These are phyloP conservation scores for Gymnothorax javanicus DNA, from an alignment of 2,797 vertebrate genomes.

Conservation along the genomic window DNA sequence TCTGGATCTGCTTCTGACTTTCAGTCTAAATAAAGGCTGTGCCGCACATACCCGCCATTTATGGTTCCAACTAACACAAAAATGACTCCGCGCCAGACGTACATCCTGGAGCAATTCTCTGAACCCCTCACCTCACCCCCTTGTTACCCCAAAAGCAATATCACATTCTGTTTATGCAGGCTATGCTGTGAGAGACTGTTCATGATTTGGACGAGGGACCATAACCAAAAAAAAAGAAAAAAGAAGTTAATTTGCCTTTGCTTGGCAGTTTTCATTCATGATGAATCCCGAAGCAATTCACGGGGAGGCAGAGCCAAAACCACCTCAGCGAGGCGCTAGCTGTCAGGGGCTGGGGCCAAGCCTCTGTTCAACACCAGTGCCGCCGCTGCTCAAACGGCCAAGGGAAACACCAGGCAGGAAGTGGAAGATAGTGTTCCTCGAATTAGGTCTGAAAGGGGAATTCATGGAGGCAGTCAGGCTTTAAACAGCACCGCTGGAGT, in stretches of 20 bases:
- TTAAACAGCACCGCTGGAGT: constrained; percentile 14
- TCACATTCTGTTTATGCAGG: constrained; percentile 28
- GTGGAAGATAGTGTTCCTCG: constrained; percentile 28
- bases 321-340: constrained; percentile 23
- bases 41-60: not conserved
- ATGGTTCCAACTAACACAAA: not conserved
- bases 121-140: constrained; percentile 2
- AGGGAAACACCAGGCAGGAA: constrained; percentile 37
- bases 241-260: constrained; percentile 20
- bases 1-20: not conserved
- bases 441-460: constrained; percentile 32
- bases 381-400: constrained; percentile 27
- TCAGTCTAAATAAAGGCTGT: not conserved
- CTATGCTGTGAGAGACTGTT: constrained; percentile 16
- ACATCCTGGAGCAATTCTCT: constrained; percentile 25
- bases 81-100: constrained; percentile 15
- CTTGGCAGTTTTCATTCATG: constrained; percentile 27
- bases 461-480: constrained; percentile 7
- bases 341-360: constrained; percentile 28
- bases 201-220: constrained; percentile 19
- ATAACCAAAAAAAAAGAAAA: constrained; percentile 1
- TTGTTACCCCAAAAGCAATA: constrained; percentile 14
- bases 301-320: constrained; percentile 31
- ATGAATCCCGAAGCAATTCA: constrained; percentile 20
- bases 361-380: constrained; percentile 35